Evolutionary conservation across 2,888 invertebrate genomes (phyloP).

Genomic region (Pollenia labialis): DNA sequence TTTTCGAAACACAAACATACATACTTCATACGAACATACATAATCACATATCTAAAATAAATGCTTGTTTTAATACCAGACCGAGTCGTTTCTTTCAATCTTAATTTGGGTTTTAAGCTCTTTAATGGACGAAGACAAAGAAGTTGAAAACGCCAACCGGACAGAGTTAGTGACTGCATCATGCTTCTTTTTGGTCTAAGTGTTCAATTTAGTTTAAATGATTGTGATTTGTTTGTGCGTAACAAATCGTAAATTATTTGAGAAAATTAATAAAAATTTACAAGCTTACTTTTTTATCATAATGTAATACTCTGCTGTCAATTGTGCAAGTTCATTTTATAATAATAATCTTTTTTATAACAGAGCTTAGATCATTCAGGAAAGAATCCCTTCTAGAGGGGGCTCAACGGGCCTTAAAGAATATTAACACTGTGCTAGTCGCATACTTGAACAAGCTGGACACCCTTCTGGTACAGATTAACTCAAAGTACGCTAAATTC

Average conservation of each 20-base stretch:
- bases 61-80: slow-evolving; percentile 12
- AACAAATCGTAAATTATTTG: slow-evolving; percentile 59
- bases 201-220: slow-evolving; percentile 30
- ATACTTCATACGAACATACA: not conserved
- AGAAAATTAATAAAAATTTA: slow-evolving; percentile 54
- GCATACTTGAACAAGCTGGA: too few species aligned
- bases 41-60: not conserved
- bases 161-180: not conserved
- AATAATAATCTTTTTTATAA: too few species aligned
- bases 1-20: not conserved
- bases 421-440: too few species aligned
- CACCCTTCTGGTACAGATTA: too few species aligned
- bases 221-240: slow-evolving; percentile 54
- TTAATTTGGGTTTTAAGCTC: slow-evolving; percentile 47
- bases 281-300: too few species aligned
- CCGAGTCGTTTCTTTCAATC: slow-evolving; percentile 45
- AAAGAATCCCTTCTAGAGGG: too few species aligned
- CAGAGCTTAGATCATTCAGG: too few species aligned
- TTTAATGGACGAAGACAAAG: slow-evolving; percentile 26
- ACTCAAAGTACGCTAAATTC: too few species aligned
- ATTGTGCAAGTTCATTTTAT: not conserved
- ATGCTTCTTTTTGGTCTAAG: slow-evolving; percentile 20
- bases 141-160: slow-evolving; percentile 3
- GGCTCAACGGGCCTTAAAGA: too few species aligned
- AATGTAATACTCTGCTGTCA: slow-evolving; percentile 13